These are phyloP conservation scores for Yasuhikotakia modesta DNA, from an alignment of 2,797 vertebrate species.

Conservation along the genomic window DNA sequence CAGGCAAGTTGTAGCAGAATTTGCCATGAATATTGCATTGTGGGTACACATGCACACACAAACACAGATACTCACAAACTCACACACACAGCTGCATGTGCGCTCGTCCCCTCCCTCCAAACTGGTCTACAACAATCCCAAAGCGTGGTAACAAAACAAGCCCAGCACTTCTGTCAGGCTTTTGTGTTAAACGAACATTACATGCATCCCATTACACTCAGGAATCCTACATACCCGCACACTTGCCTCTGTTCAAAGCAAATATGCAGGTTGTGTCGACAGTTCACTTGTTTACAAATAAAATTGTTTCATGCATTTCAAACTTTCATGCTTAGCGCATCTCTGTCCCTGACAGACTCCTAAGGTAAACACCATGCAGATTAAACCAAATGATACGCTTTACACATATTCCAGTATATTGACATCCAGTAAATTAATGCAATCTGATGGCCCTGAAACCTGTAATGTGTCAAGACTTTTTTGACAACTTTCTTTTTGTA, in stretches of 20 bases:
- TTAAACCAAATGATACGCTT: neutral
- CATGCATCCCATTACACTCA: constrained; percentile 36
- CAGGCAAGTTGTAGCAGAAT: constrained; percentile 73
- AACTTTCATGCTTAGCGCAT: constrained; percentile 56
- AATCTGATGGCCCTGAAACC: no score
- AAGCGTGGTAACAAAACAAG: constrained; percentile 56
- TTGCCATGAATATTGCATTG: constrained; percentile 79
- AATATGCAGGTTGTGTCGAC: neutral
- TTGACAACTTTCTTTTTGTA: no score
- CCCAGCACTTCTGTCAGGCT: constrained; percentile 48
- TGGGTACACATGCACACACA: neutral
- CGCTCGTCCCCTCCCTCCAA: constrained; percentile 4
- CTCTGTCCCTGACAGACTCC: neutral
- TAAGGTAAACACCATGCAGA: neutral
- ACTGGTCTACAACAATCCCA: constrained; percentile 36
- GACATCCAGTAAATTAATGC: neutral
- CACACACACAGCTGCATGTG: constrained; percentile 20
- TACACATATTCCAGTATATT: neutral
- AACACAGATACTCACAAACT: constrained; percentile 1
- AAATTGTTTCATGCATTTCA: constrained; percentile 56
- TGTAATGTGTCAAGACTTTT: no score
- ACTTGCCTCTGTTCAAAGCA: constrained; percentile 13
- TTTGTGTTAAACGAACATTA: constrained; percentile 43
- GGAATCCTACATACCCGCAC: constrained; percentile 29
- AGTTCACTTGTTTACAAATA: constrained; percentile 13